phyloP scores from a whole-genome alignment of 2,113 vertebrate species.

The Danionella cerebrum region DNA sequence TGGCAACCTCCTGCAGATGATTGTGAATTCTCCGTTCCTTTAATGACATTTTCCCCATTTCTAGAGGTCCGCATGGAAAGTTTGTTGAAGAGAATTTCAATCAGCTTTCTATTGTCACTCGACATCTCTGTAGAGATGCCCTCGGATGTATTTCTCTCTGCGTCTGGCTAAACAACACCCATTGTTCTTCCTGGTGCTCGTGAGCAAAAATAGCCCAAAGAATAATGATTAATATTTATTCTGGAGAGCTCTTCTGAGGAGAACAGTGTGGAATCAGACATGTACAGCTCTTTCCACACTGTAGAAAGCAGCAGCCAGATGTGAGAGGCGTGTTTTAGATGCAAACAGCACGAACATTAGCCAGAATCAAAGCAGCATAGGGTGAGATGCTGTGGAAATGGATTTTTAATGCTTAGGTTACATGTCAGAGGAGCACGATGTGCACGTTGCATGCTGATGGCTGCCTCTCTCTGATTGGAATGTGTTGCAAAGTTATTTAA shows the following conservation, averaged over 20 bases:
- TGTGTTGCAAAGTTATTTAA: constrained; percentile 12
- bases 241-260: constrained; percentile 40
- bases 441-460: constrained; percentile 30
- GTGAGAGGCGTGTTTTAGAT: constrained; percentile 26
- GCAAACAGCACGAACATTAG: constrained; percentile 30
- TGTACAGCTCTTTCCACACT: constrained; percentile 8
- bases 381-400: constrained; percentile 43
- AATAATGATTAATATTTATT: constrained; percentile 58
- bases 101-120: constrained; percentile 53
- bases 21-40: neutral
- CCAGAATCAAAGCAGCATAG: constrained; percentile 36
- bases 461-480: constrained; percentile 1
- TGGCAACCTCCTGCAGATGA: neutral
- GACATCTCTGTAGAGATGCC: constrained; percentile 26
- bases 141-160: constrained; percentile 26
- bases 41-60: constrained; percentile 8
- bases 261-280: constrained; percentile 36
- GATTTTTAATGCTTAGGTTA: constrained; percentile 48
- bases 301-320: constrained; percentile 7
- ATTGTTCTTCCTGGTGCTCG: constrained; percentile 45
- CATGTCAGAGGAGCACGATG: constrained; percentile 33
- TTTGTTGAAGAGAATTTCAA: constrained; percentile 49
- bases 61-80: constrained; percentile 21
- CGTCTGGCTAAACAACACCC: constrained; percentile 45
- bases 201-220: constrained; percentile 39